Base-by-base conservation (phyloP, 2,888 invertebrate genomes). In the Pyrrhia umbra region DNA sequence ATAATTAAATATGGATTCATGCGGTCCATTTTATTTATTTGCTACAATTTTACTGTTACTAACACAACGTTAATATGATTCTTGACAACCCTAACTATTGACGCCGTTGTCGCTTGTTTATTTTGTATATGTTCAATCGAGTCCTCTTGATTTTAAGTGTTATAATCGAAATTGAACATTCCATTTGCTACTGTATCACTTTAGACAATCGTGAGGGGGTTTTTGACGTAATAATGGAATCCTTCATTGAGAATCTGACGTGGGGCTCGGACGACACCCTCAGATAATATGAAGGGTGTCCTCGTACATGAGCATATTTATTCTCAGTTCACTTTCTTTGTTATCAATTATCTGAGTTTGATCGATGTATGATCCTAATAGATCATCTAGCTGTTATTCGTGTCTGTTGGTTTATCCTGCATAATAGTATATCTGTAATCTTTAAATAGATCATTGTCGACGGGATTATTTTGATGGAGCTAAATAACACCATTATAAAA, bases 121-220 rank as follows among this genome's bases (percentile, higher is more conserved):
- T 52, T 55, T 59, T 54, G 13, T 40, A 15, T 21, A 21, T 37
- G 6, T 59, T 39, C 10, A 21, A 39, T 42, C 2, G 8, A 68
- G 40, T 10, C 37, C 54, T 68, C 61, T 61, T 55, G 20, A 55
- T 42, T 18, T 46, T 13, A 51, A 70, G 74, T 68, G n/a, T 49
- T 49, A 13, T 20, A 39, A 73, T 73, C 13, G 27, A 61, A 68
- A 55, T 46, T 66, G 30, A 55, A 42, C 27, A 60, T 61, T 61
- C 40, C 40, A 55, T 37, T 37, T 37, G 74, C 54, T 70, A 55
- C 74, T 73, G 74, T 68, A 61, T 34, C 15, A 34, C 45, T 50
- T 50, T 37, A n/a, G 4, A 20, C 23, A 20, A 54, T 51, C 23
- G 3, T 23, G 2, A 37, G 60, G 15, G 25, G 18, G 16, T 46